Conservation (phyloP, 1,140 invertebrate species). For the Meloidogyne floridensis region DNA sequence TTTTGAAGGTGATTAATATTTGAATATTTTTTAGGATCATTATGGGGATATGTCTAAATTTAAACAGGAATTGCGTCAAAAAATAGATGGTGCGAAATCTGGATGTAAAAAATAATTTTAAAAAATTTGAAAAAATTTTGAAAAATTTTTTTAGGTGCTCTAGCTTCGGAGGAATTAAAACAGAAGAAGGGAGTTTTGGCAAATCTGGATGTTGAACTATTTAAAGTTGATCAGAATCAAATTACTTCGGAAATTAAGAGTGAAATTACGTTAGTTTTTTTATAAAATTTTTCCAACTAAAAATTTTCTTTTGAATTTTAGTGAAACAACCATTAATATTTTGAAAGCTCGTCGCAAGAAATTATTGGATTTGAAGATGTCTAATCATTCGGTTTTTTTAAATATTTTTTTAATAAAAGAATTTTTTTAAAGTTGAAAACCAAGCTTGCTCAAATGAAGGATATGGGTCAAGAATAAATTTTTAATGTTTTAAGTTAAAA, state of each 20-base stretch:
- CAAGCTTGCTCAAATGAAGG: too few relatives aligned
- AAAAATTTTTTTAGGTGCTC: neutral
- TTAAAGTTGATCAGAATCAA: neutral
- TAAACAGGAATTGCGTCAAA: neutral
- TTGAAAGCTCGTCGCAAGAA: neutral
- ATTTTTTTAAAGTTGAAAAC: neutral
- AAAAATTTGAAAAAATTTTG: too few relatives aligned
- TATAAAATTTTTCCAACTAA: neutral
- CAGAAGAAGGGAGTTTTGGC: neutral
- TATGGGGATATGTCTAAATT: neutral
- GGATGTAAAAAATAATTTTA: slow-evolving; percentile 7
- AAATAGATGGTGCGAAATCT: neutral
- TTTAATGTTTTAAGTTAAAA: too few relatives aligned
- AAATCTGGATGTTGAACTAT: neutral
- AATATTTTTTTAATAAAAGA: neutral
- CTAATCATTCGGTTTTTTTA: slow-evolving; percentile 1
- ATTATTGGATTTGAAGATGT: slow-evolving; percentile 3
- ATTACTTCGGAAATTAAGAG: neutral
- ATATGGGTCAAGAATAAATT: too few relatives aligned
- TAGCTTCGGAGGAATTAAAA: neutral
- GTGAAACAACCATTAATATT: neutral
- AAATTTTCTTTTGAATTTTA: neutral
- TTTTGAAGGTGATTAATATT: neutral
- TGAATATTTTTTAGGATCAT: neutral
- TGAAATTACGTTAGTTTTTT: neutral